phyloP scores from a whole-genome alignment of 2,113 vertebrate genomes.

The Stomatorhinus ivindoensis region DNA sequence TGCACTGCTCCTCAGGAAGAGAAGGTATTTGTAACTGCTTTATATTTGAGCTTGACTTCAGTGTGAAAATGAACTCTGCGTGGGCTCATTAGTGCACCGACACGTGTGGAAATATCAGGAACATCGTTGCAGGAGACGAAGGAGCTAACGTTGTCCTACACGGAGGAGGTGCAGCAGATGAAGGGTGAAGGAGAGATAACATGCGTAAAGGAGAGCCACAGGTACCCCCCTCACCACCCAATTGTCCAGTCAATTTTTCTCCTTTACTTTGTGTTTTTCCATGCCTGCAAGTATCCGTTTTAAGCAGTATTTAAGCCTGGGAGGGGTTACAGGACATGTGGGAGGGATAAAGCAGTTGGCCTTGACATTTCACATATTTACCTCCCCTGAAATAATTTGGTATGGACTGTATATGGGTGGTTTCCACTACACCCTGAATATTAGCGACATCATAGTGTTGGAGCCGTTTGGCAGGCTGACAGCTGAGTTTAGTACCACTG shows the following conservation, averaged over 20 bases:
- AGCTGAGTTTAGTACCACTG: neutral
- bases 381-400: neutral
- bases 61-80: neutral
- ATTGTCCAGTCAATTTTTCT: neutral
- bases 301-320: neutral
- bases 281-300: neutral
- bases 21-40: constrained; percentile 72
- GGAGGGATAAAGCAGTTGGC: neutral
- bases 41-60: neutral
- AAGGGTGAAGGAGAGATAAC: constrained; percentile 90
- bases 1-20: constrained; percentile 78
- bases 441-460: neutral
- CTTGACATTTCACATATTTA: neutral
- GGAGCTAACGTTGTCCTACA: constrained; percentile 80
- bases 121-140: constrained; percentile 72
- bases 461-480: neutral
- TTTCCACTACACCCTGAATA: neutral
- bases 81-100: neutral
- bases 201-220: constrained; percentile 80
- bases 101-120: neutral
- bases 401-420: neutral
- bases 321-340: neutral
- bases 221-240: neutral
- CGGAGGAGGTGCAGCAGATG: constrained; percentile 88
- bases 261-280: neutral